Conservation (phyloP, 2,888 invertebrate species). For the Gnatocerus cornutus region DNA sequence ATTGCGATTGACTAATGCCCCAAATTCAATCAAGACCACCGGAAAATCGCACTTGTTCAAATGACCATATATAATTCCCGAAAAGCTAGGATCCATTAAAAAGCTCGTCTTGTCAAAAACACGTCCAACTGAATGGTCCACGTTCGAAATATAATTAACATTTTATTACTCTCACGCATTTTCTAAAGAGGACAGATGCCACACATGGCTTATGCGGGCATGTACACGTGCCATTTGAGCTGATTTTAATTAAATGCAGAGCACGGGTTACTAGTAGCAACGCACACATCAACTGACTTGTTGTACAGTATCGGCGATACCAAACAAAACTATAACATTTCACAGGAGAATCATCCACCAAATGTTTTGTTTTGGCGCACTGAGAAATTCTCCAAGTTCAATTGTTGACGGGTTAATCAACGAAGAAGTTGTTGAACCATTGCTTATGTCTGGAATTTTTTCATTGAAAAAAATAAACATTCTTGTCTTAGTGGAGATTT, state of each 20-base stretch:
- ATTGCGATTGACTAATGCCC: neutral
- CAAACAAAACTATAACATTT: conserved; percentile 5
- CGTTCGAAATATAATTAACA: conserved; percentile 22
- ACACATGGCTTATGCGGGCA: conserved; percentile 35
- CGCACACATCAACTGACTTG: conserved; percentile 11
- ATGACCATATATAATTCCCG: conserved; percentile 6
- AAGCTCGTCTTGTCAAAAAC: conserved; percentile 18
- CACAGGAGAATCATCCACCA: neutral
- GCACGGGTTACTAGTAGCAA: conserved; percentile 35
- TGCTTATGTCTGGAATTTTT: conserved; percentile 1
- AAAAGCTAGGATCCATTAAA: neutral
- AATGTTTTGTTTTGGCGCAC: neutral
- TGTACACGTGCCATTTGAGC: conserved; percentile 36
- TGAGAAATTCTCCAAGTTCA: neutral
- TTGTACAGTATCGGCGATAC: neutral
- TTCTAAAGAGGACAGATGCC: conserved; percentile 20
- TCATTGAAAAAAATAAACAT: conserved; percentile 3
- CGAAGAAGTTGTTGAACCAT: neutral
- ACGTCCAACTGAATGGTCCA: neutral
- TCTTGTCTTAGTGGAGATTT: neutral
- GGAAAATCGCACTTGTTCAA: neutral
- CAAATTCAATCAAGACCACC: neutral
- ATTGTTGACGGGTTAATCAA: conserved; percentile 5
- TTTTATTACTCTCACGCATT: conserved; percentile 33
- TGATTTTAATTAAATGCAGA: conserved; percentile 38